These are phyloP conservation scores for Scaptomyza pallida DNA, from an alignment of 1,140 invertebrate genomes.

Conservation along the genomic window DNA sequence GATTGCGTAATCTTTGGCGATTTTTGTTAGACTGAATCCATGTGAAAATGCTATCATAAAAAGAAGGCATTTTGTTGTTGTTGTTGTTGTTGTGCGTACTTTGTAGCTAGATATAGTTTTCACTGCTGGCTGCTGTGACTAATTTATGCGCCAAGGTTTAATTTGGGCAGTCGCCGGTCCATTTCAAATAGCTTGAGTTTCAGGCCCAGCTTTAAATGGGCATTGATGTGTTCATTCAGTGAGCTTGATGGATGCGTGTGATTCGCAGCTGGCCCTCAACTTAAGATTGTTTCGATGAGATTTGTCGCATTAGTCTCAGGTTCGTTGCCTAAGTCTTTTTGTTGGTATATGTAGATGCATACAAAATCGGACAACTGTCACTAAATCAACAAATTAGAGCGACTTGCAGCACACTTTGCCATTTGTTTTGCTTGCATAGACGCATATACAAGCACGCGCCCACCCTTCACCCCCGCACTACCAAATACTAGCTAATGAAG, in stretches of 20 bases:
- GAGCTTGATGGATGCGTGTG: constrained; percentile 67
- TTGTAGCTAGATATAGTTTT: constrained; percentile 5
- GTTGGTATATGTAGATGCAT: constrained; percentile 38
- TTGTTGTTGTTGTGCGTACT: neutral
- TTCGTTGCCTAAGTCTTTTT: constrained; percentile 69
- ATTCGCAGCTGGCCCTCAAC: neutral
- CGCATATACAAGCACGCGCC: constrained; percentile 22
- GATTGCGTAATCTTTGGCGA: constrained; percentile 66
- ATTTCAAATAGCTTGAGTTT: constrained; percentile 36
- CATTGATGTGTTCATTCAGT: constrained; percentile 76
- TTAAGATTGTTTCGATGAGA: constrained; percentile 24
- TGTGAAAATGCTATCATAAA: constrained; percentile 65
- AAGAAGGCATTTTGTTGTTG: constrained; percentile 4
- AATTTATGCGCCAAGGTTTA: constrained; percentile 75
- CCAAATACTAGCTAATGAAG: constrained; percentile 57
- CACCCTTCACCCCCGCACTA: constrained; percentile 1
- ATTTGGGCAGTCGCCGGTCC: constrained; percentile 45
- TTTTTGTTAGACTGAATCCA: constrained; percentile 41
- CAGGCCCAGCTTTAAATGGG: constrained; percentile 60
- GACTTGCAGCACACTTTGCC: constrained; percentile 76
- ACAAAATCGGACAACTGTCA: constrained; percentile 6
- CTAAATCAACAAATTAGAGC: constrained; percentile 55
- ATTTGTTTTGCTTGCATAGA: constrained; percentile 42
- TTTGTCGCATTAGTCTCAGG: constrained; percentile 34
- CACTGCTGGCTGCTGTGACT: constrained; percentile 37